These are phyloP conservation scores for Nemotelus pantherinus DNA, from an alignment of 2,888 invertebrate genomes.

Conservation along the genomic window DNA sequence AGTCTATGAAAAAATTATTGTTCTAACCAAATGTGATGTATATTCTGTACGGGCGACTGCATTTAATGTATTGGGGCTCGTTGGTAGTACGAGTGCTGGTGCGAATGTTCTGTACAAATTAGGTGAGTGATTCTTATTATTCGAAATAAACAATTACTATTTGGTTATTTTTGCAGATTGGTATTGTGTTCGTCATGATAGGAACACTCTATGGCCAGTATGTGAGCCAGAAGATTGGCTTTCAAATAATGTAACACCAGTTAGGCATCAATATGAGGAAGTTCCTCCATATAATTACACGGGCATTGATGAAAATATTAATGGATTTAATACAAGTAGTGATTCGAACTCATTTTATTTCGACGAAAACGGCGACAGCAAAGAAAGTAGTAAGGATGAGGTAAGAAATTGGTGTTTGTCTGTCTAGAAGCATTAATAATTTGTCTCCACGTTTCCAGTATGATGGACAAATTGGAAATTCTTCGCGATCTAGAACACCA, in stretches of 20 bases:
- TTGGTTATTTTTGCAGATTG: slow-evolving; percentile 67
- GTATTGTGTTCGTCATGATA: slow-evolving; percentile 79
- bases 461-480: slow-evolving; percentile 49
- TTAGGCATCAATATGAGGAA: slow-evolving; percentile 64
- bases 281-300: slow-evolving; percentile 63
- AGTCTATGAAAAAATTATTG: slow-evolving; percentile 66
- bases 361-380: slow-evolving; percentile 58
- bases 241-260: slow-evolving; percentile 63
- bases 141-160: not conserved
- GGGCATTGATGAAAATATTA: slow-evolving; percentile 63
- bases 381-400: slow-evolving; percentile 55
- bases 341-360: slow-evolving; percentile 61
- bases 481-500: slow-evolving; percentile 66
- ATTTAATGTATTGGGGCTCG: slow-evolving; percentile 85
- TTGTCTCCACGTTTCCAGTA: slow-evolving; percentile 37
- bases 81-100: slow-evolving; percentile 85
- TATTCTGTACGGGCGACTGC: slow-evolving; percentile 91
- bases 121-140: slow-evolving; percentile 65
- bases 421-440: not conserved
- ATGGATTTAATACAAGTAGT: slow-evolving; percentile 61
- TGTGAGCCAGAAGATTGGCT: slow-evolving; percentile 74
- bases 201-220: slow-evolving; percentile 81
- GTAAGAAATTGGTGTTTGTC: slow-evolving; percentile 38
- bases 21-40: slow-evolving; percentile 82
- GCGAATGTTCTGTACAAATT: slow-evolving; percentile 79